A percentile compares a stretch with the other conserved stretches of the same genome.
Evolutionary conservation across 2,888 invertebrate genomes (phyloP).

Genomic region (Linnaemya vulpina): DNA sequence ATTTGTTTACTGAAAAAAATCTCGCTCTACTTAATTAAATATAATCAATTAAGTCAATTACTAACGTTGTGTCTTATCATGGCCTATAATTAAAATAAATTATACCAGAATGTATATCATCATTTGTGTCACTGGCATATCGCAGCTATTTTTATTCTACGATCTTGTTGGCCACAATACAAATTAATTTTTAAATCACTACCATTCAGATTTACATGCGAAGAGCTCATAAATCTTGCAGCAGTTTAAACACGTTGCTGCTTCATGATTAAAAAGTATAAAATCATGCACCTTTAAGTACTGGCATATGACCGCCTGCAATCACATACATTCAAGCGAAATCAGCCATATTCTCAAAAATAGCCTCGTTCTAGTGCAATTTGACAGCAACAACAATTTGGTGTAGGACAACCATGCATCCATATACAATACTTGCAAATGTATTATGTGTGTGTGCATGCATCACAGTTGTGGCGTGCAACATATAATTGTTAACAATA

Average conservation of each 20-base stretch:
- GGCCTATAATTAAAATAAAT: too few relatives aligned
- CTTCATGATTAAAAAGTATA: slow-evolving; percentile 22
- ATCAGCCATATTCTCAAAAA: slow-evolving; percentile 5
- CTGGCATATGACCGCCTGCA: slow-evolving; percentile 36
- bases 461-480: slow-evolving; percentile 61
- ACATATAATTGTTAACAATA: slow-evolving; percentile 54
- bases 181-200: slow-evolving; percentile 6
- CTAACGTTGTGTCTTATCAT: too few relatives aligned
- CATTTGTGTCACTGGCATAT: neutral
- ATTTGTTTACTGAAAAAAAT: too few relatives aligned
- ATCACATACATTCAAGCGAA: slow-evolving; percentile 22
- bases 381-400: slow-evolving; percentile 1
- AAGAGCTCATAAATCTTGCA: slow-evolving; percentile 23
- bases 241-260: slow-evolving; percentile 25
- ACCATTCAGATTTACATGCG: slow-evolving; percentile 5
- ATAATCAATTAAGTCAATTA: too few relatives aligned
- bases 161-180: neutral
- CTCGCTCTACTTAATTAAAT: too few relatives aligned
- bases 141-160: neutral
- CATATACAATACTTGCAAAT: too few relatives aligned
- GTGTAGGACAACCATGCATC: neutral
- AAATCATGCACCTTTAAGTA: slow-evolving; percentile 32
- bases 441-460: neutral
- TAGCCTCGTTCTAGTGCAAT: neutral
- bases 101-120: too few relatives aligned